Evolutionary conservation across 1,140 invertebrate genomes (phyloP).

Genomic region (Nasonia giraulti): DNA sequence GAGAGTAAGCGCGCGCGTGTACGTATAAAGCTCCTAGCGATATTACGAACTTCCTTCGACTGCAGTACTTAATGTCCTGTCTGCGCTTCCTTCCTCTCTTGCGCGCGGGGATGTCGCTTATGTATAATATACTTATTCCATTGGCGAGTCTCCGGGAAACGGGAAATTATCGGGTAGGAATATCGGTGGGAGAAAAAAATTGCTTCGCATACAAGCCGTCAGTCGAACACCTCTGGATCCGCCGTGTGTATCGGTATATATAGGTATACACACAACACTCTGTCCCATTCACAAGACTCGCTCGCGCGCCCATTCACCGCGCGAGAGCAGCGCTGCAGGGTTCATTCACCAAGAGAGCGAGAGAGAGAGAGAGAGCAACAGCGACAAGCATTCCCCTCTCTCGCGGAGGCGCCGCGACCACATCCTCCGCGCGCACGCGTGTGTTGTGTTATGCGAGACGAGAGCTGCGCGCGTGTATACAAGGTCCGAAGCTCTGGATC

Average conservation of each 20-base stretch:
- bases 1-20: conserved; percentile 70
- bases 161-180: neutral
- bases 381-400: conserved; percentile 27
- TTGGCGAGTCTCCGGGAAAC: neutral
- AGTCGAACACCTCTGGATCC: no score
- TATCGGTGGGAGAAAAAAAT: neutral
- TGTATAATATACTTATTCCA: no score
- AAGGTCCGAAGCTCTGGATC: neutral
- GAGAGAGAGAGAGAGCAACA: neutral
- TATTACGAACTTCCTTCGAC: conserved; percentile 5
- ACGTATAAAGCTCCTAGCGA: conserved; percentile 50
- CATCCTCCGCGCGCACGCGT: conserved; percentile 15
- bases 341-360: conserved; percentile 40
- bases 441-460: neutral
- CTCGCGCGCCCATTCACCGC: conserved; percentile 37
- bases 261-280: neutral
- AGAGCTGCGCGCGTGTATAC: neutral
- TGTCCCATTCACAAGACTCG: conserved; percentile 34
- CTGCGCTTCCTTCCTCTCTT: conserved; percentile 52
- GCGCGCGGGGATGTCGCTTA: neutral
- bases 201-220: no score
- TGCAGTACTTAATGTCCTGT: neutral
- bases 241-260: no score
- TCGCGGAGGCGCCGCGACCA: neutral
- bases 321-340: neutral